Evolutionary conservation across 2,888 invertebrate species (phyloP).

Genomic region (Eustalomyia histrio): DNA sequence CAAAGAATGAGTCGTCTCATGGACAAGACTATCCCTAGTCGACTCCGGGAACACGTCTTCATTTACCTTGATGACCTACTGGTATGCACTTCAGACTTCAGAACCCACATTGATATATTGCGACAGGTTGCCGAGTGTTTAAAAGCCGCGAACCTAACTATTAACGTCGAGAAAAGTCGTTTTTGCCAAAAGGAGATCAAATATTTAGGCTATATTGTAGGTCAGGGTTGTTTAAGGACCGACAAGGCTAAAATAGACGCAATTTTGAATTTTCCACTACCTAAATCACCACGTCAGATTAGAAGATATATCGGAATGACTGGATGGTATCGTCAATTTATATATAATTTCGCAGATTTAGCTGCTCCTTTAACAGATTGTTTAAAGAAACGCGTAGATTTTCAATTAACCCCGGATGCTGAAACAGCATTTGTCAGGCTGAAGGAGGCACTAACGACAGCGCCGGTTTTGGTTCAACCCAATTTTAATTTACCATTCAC

Average conservation of each 20-base stretch:
- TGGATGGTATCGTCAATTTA: constrained; percentile 45
- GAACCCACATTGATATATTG: constrained; percentile 21
- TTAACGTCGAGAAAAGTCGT: constrained; percentile 35
- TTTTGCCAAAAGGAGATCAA: too few relatives aligned
- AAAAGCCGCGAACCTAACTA: constrained; percentile 10
- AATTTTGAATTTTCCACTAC: constrained; percentile 26
- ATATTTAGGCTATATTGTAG: too few relatives aligned
- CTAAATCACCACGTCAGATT: constrained; percentile 2
- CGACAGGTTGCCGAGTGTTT: constrained; percentile 9
- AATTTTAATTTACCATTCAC: constrained; percentile 35
- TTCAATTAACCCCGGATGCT: constrained; percentile 18
- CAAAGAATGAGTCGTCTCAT: too few relatives aligned
- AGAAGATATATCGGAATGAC: constrained; percentile 47
- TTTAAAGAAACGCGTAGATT: constrained; percentile 2
- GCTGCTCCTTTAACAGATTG: constrained; percentile 24
- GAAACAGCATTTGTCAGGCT: constrained; percentile 24
- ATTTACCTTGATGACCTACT: too few relatives aligned
- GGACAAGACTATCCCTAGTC: too few relatives aligned
- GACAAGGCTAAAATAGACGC: constrained; percentile 27
- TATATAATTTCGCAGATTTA: constrained; percentile 22
- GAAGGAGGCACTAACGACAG: constrained; percentile 21
- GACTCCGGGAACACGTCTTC: too few relatives aligned
- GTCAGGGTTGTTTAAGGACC: too few relatives aligned
- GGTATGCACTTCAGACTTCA: constrained; percentile 15
- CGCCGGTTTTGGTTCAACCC: constrained; percentile 36